Evolutionary conservation across 53 echinoderm and acorn worm genomes (phyloP), one percentile per base, ranked within the genome.

Genomic region (Zoroaster sp.): DNA sequence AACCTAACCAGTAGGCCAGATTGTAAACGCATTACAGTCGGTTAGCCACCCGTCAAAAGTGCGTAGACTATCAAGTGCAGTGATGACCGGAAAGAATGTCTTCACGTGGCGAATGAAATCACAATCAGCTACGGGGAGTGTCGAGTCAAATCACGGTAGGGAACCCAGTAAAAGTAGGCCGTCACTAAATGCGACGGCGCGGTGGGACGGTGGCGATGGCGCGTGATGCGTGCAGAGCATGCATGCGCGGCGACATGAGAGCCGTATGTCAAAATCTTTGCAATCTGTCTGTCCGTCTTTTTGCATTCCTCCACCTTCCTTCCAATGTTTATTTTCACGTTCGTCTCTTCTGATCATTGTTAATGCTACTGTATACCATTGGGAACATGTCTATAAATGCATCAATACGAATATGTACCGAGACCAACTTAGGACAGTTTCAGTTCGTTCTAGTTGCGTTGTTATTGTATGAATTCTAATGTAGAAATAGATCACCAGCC

Each of bases 91-190:
- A 81, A 28, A 36, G 81, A 81, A 81, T 81, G 35, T 42, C 66
- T 54, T 81, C 66, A 67, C 54, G 81, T 81, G 81, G 81, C 81
- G 67, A 81, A 66, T 81, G 81, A 81, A 81, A 81, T 81, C 66
- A 37, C 81, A 66, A 34, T 81, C 31, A 17, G 81, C 59, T 9
- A 55, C 68, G 67, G 81, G 81, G 66, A 67, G 44, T 81, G 81
- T 81, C 81, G 67, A 42, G 21, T 65, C 17, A 37, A 31, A 81
- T 81, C 81, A 81, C 67, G 66, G 42, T 67, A 33, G 81, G 35
- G 34, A 34, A 9, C 70, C 36, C 70, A 33, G 15, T 36, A 17
- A 17, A 70, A 35, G 34, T 17, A 35, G 70, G 37, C 36, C 36
- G 70, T 36, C 35, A 18, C 31, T 36, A 12, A 15, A 14, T 33